Evolutionary conservation across 2,113 vertebrate species (phyloP).

Genomic region (Cyanoramphus novaezelandiae): DNA sequence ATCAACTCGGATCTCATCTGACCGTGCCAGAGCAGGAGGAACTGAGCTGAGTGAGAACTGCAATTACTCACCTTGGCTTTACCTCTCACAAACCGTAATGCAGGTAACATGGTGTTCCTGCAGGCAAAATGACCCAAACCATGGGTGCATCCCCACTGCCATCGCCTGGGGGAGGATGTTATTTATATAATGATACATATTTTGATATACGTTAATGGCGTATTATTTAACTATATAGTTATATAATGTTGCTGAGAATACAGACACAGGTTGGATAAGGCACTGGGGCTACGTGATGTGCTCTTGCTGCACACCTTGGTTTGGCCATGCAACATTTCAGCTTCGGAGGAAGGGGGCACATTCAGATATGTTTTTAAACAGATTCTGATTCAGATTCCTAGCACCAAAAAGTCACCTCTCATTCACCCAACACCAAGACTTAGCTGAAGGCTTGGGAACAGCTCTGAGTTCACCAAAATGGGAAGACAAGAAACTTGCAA

Average conservation of each 20-base stretch:
- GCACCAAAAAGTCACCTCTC: background rate
- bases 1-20: background rate
- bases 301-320: background rate
- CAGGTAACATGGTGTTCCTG: background rate
- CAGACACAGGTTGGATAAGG: background rate
- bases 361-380: background rate
- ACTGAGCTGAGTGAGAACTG: background rate
- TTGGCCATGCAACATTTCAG: background rate
- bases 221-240: background rate
- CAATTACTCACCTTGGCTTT: background rate
- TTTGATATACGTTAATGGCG: background rate
- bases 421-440: background rate
- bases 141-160: background rate
- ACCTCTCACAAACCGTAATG: background rate
- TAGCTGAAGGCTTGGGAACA: background rate
- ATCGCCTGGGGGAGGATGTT: background rate
- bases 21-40: background rate
- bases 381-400: background rate
- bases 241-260: background rate
- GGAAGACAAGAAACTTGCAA: background rate
- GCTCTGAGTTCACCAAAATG: background rate
- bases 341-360: background rate
- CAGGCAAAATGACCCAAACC: background rate
- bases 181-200: background rate
- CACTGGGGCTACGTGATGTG: rapidly evolving